These are phyloP conservation scores for Oncorhynchus keta DNA, from an alignment of 2,113 vertebrate genomes.

Conservation along the genomic window DNA sequence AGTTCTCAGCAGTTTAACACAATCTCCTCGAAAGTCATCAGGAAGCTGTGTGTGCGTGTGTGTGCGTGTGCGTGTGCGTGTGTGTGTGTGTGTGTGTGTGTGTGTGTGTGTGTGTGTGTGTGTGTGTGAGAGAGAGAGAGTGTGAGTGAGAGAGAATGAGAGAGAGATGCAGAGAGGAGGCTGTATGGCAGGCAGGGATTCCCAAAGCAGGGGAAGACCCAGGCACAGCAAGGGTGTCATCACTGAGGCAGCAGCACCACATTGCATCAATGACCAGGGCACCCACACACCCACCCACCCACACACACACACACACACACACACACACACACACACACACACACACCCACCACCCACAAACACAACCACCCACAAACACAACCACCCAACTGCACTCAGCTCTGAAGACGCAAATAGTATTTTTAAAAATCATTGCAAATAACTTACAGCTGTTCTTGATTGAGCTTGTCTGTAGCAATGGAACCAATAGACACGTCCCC, in stretches of 20 bases:
- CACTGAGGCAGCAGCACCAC: slow-evolving; percentile 22
- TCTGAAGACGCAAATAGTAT: too few relatives aligned
- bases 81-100: not conserved
- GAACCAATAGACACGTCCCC: too few relatives aligned
- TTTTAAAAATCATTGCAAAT: too few relatives aligned
- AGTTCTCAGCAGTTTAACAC: too few relatives aligned
- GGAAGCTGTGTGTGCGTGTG: not conserved
- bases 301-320: too few relatives aligned
- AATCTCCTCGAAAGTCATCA: too few relatives aligned
- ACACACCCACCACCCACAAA: too few relatives aligned
- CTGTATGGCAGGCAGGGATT: slow-evolving; percentile 59
- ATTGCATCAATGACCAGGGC: slow-evolving; percentile 58
- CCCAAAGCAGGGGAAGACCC: slow-evolving; percentile 63
- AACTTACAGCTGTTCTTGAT: too few relatives aligned
- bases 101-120: slow-evolving; percentile 1
- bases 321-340: too few relatives aligned
- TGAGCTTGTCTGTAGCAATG: too few relatives aligned
- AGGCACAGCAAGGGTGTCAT: slow-evolving; percentile 62
- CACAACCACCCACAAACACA: too few relatives aligned
- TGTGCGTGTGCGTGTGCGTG: not conserved
- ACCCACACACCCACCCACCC: too few relatives aligned
- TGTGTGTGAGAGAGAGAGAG: not conserved
- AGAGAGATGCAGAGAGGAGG: slow-evolving; percentile 36
- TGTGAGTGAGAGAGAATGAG: not conserved
- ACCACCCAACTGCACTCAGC: slow-evolving; percentile 3